Base-by-base conservation (phyloP, 1,140 invertebrate genomes). In the Musca domestica region DNA sequence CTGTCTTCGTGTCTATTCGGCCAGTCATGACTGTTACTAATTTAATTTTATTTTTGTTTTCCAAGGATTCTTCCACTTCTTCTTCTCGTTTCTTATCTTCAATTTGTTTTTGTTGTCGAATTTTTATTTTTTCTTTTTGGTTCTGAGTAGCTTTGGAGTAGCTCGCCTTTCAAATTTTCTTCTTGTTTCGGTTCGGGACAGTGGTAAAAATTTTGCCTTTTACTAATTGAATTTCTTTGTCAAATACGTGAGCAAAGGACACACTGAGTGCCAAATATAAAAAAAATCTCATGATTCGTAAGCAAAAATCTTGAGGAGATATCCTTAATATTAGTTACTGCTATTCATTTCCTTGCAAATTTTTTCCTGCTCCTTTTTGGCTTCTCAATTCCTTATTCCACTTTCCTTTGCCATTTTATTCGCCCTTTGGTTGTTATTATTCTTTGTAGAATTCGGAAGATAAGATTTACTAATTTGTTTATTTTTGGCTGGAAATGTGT, bases 171-270 rank as follows among this genome's bases (percentile, higher is more conserved):
- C 56, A 61, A 61, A 61, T 61, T 61, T 61, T 61, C 56, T 20
- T 61, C 56, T 61, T 41, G n/a, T 61, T 58, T 25, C 27, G 27
- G 6, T 27, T 30, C 10, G 1, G n/a, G 17, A 58, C 3, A 58
- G 27, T 61, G 34, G 34, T 10, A 41, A 61, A 61, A 41, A 34
- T 19, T 61, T 19, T 61, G 56, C n/a, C 27, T 61, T 30, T 61
- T 34, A 61, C 56, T 61, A 61, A 61, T 61, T 61, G 56, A 61
- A 61, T 61, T 61, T 61, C 56, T 61, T 61, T 61, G 56, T 61
- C 56, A 61, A 61, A 61, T 61, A 61, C 56, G 56, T 61, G 56
- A 61, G 56, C 10, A 10, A 12, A 61, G 56, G 56, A 61, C 56
- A 61, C 20, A 34, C 41, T 58, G 54, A 3, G 27, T 3, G 9